Percentiles rank a stretch among this genome's conserved stretches.
Conservation (phyloP, 2,888 invertebrate genomes). For the Cephus runcator region DNA sequence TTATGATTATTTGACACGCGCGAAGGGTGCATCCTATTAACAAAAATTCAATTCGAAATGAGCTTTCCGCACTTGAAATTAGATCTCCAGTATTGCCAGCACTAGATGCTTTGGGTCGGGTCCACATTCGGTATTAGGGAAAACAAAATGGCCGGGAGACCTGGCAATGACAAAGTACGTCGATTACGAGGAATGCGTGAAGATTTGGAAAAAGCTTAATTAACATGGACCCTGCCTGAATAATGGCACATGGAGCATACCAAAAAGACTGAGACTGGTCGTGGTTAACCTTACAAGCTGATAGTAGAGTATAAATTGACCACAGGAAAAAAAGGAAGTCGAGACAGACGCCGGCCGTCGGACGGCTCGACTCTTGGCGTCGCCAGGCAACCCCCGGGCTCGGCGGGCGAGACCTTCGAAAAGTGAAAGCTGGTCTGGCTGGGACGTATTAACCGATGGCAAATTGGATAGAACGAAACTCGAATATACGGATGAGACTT, state of each 20-base stretch:
- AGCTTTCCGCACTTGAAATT: background rate
- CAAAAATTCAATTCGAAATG: constrained; percentile 40
- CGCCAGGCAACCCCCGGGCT: background rate
- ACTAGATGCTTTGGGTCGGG: background rate
- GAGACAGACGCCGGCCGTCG: background rate
- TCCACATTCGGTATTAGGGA: background rate
- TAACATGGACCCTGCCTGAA: background rate
- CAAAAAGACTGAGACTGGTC: background rate
- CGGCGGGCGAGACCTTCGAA: background rate
- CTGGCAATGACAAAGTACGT: background rate
- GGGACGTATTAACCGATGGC: background rate
- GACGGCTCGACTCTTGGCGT: background rate
- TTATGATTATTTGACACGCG: constrained; percentile 38
- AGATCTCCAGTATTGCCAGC: background rate
- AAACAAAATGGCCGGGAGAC: background rate
- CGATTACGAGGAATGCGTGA: background rate
- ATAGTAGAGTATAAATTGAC: background rate
- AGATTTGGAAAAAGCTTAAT: background rate
- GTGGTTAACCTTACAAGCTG: background rate
- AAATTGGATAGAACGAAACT: background rate
- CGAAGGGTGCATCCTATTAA: constrained; percentile 46
- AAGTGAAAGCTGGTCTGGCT: background rate
- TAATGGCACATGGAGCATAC: background rate
- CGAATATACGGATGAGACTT: background rate
- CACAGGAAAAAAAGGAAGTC: background rate